Conservation (phyloP, 2,113 vertebrate genomes). For the Cyprinodon variegatus region DNA sequence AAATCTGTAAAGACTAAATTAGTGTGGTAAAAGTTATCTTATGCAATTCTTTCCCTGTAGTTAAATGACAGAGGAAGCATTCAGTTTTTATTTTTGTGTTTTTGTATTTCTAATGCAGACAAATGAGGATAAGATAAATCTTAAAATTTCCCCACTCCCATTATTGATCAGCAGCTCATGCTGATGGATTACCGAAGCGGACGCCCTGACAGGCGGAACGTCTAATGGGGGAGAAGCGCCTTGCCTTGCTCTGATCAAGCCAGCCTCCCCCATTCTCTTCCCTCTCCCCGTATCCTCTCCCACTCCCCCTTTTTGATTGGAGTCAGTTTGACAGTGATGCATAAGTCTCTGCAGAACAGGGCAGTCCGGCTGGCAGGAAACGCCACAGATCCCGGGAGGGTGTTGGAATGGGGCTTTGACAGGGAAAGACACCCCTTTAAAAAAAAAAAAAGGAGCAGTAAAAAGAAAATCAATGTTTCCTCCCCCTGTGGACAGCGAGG, state of each 20-base stretch:
- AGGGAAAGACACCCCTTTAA: conserved; percentile 50
- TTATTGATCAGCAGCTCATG: conserved; percentile 68
- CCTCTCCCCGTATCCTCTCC: conserved; percentile 1
- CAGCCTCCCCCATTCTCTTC: neutral
- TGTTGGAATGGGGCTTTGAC: conserved; percentile 59
- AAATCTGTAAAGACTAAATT: neutral
- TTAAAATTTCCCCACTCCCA: conserved; percentile 56
- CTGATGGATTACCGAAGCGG: conserved; percentile 73
- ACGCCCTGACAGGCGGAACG: conserved; percentile 64
- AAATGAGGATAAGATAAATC: conserved; percentile 55
- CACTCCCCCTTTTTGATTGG: conserved; percentile 59
- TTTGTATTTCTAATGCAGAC: conserved; percentile 45
- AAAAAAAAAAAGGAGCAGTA: conserved; percentile 24
- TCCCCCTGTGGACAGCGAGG: conserved; percentile 48
- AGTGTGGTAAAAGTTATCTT: neutral
- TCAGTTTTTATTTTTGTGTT: conserved; percentile 28
- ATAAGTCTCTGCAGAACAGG: conserved; percentile 56
- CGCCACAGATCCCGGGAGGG: conserved; percentile 69
- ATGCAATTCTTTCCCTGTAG: neutral
- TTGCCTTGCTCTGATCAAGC: conserved; percentile 61
- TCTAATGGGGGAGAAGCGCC: conserved; percentile 62
- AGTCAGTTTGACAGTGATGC: conserved; percentile 76
- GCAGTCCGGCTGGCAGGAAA: conserved; percentile 65
- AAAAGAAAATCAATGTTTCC: conserved; percentile 70
- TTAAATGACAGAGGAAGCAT: conserved; percentile 9